Conservation (phyloP, 2,113 vertebrate genomes). For the Callocephalon fimbriatum region DNA sequence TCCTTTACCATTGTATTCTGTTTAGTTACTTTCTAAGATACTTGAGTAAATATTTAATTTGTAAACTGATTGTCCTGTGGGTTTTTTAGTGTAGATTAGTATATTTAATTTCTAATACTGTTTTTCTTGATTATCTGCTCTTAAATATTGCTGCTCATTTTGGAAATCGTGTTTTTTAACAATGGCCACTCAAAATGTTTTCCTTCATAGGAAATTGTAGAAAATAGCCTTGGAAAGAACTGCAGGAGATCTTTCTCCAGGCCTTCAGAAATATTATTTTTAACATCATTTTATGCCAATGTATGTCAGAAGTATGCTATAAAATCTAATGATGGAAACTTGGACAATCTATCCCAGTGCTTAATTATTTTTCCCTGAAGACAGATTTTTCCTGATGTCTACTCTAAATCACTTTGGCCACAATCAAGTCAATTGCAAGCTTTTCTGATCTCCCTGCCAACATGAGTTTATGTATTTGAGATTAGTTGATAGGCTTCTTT, state of each 20-base stretch:
- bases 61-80: background rate
- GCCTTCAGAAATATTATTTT: background rate
- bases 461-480: background rate
- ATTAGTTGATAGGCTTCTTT: background rate
- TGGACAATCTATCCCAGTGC: background rate
- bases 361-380: background rate
- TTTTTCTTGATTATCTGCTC: background rate
- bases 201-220: background rate
- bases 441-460: background rate
- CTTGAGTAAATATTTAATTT: background rate
- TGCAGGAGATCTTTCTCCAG: background rate
- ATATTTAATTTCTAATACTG: background rate
- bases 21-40: background rate
- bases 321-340: conserved; percentile 6
- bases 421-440: background rate
- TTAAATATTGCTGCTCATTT: background rate
- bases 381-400: background rate
- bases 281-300: background rate
- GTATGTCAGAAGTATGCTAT: background rate
- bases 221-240: conserved; percentile 4
- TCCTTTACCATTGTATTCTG: background rate
- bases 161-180: background rate
- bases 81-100: background rate
- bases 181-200: background rate
- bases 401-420: background rate